A percentile compares a stretch with the other conserved stretches of the same genome.
phyloP scores from a whole-genome alignment of 2,888 invertebrate species.

The Doris montereyensis region DNA sequence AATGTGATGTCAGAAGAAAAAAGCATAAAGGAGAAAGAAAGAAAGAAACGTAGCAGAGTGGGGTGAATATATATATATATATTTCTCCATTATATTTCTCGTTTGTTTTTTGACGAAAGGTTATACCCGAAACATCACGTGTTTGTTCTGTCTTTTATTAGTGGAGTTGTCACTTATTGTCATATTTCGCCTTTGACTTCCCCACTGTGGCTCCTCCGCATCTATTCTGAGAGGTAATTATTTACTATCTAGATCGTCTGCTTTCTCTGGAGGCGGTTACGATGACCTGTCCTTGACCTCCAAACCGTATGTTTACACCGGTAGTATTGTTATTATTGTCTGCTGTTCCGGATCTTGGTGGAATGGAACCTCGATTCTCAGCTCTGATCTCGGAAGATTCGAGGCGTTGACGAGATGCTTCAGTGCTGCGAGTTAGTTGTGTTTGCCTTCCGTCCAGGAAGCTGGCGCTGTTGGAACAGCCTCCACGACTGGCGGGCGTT shows the following conservation, averaged over 20 bases:
- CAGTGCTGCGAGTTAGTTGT: neutral
- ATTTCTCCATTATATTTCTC: too few relatives aligned
- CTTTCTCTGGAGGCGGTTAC: neutral
- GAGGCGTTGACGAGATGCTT: neutral
- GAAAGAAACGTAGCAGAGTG: too few relatives aligned
- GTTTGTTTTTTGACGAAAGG: too few relatives aligned
- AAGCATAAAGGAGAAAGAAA: too few relatives aligned
- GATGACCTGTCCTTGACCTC: constrained; percentile 13
- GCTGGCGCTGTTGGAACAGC: constrained; percentile 18
- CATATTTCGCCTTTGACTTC: too few relatives aligned
- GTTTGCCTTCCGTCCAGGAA: neutral
- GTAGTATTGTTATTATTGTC: neutral
- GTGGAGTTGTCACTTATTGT: too few relatives aligned
- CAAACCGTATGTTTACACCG: constrained; percentile 22
- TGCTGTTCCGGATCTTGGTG: neutral
- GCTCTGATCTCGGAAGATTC: neutral
- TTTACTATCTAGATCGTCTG: constrained; percentile 3
- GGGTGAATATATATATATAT: too few relatives aligned
- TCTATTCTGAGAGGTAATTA: too few relatives aligned
- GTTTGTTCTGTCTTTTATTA: too few relatives aligned
- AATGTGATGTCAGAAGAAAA: too few relatives aligned
- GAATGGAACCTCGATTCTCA: neutral
- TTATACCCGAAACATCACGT: too few relatives aligned
- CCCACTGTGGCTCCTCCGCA: too few relatives aligned
- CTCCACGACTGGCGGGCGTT: constrained; percentile 9